phyloP scores from a whole-genome alignment of 2,113 vertebrate genomes.

The Myrmecobius fasciatus region DNA sequence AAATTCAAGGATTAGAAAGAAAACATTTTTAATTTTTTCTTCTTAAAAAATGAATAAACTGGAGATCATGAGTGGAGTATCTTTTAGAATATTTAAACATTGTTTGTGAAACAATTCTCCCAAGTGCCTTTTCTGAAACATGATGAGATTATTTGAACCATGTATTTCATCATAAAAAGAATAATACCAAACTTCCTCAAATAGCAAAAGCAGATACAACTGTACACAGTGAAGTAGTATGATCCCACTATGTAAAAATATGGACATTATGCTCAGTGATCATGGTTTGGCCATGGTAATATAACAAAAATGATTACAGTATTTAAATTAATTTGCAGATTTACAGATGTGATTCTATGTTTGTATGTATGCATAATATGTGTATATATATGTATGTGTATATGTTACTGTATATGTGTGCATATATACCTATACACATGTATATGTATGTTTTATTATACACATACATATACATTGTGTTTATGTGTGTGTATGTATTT shows the following conservation, averaged over 20 bases:
- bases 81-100: neutral
- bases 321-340: neutral
- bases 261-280: neutral
- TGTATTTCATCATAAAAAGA: neutral
- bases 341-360: neutral
- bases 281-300: neutral
- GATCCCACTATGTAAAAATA: neutral
- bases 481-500: neutral
- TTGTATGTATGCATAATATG: neutral
- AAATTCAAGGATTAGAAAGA: neutral
- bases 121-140: neutral
- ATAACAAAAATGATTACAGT: neutral
- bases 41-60: neutral
- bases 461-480: neutral
- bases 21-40: neutral
- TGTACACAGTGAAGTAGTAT: neutral
- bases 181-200: neutral
- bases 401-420: too few species aligned
- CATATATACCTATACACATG: too few species aligned
- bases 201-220: neutral
- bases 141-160: neutral
- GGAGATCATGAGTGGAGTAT: neutral
- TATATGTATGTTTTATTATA: too few species aligned
- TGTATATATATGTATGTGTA: neutral
- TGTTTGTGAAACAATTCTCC: neutral